Base-by-base conservation (phyloP, 2,888 invertebrate species). In the Aleiodes testaceus region DNA sequence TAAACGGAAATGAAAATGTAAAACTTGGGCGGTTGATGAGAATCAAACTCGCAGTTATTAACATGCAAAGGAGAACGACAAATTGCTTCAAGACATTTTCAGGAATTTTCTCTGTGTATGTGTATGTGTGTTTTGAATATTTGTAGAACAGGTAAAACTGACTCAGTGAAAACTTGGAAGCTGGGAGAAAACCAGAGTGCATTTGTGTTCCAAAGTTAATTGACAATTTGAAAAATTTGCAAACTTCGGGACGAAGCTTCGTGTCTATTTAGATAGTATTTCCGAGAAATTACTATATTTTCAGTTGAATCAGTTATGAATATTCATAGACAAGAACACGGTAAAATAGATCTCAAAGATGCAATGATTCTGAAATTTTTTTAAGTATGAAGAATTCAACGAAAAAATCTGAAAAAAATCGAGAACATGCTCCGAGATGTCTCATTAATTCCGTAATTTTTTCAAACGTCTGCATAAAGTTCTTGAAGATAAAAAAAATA, bases 141-240 rank as follows among this genome's bases (percentile, higher is more conserved):
- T 65, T 20, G 64, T 65, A 42, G 55, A 26, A 30, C 45, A 36
- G 30, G 20, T 9, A 67, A 63, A 61, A 67, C 55, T 42, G 63
- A 52, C 64, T 67, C 42, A 14, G 14, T 26, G 36, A 36, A 55
- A n/a, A 22, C 7, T 36, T 36, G 11, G 2, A 9, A 36, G 7
- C 11, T 9, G 7, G 22, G 22, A 7, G 53, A 14, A 52, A 42
- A 67, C 18, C 53, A 47, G 45, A 11, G 66, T 49, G 50, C 61
- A 36, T 55, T 80, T 81, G 82, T 84, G 84, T 85, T 82, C 79
- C 80, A 84, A 84, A 84, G 84, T 85, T 85, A 85, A 85, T 85
- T 86, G 84, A 81, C 82, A 85, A 85, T 86, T 86, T 85, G 85
- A 85, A 84, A 85, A 86, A 86, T 85, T 85, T 85, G 78, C 83